These are phyloP conservation scores for Peromyscus nudipes DNA, from an alignment of 2,797 vertebrate genomes.

Conservation along the genomic window DNA sequence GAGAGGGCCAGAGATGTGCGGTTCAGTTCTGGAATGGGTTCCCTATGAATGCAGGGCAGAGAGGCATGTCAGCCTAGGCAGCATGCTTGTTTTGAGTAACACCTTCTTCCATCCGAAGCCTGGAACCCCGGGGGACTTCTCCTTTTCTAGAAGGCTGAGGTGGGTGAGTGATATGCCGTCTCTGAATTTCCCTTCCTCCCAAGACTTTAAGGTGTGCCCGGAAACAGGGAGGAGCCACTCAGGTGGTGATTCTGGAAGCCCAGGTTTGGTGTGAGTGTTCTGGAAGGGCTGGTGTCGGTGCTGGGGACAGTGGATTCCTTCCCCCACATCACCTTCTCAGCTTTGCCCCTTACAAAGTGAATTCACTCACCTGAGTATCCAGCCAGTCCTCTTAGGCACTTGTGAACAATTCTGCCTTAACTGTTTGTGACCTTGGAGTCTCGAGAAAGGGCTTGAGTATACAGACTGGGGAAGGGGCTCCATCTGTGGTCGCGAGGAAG, in stretches of 20 bases:
- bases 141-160: background rate
- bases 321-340: accelerated
- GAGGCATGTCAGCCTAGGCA: background rate
- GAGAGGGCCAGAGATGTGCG: background rate
- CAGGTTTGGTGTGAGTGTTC: background rate
- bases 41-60: background rate
- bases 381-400: background rate
- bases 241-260: background rate
- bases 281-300: background rate
- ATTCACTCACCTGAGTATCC: background rate
- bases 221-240: background rate
- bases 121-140: background rate
- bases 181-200: background rate
- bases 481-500: background rate
- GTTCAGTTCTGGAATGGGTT: background rate
- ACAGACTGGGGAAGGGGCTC: background rate
- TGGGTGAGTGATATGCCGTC: accelerated
- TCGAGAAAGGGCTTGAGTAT: no score
- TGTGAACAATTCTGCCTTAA: background rate
- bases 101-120: background rate
- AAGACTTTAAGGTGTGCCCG: background rate
- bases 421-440: background rate
- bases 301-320: background rate
- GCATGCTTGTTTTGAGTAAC: background rate
- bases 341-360: background rate